Percentiles rank a stretch among this genome's conserved stretches.
Evolutionary conservation across 2,797 vertebrate species (phyloP).

Genomic region (Nothura maculosa): DNA sequence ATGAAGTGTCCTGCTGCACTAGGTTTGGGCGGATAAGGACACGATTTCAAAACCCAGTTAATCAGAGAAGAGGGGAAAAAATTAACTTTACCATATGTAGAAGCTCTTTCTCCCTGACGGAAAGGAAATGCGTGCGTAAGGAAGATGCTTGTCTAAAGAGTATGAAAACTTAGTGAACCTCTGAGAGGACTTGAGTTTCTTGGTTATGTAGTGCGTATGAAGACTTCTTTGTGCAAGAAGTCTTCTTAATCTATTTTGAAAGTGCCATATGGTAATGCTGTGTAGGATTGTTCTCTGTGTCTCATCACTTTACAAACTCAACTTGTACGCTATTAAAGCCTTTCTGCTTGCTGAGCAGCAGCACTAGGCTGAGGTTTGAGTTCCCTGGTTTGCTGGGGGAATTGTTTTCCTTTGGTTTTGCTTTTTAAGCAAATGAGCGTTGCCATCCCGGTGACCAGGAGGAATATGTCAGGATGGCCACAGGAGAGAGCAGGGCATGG

Average conservation of each 20-base stretch:
- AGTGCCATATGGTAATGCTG: neutral
- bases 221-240: slow-evolving; percentile 15
- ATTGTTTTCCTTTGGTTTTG: neutral
- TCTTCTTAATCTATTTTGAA: neutral
- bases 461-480: slow-evolving; percentile 48
- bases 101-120: neutral
- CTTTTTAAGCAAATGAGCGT: slow-evolving; percentile 45
- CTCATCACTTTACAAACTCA: neutral
- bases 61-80: rapidly evolving
- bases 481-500: slow-evolving; percentile 52
- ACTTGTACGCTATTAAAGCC: neutral
- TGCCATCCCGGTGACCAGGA: slow-evolving; percentile 45
- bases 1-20: neutral
- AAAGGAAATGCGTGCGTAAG: neutral
- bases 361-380: neutral
- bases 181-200: slow-evolving; percentile 13
- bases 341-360: slow-evolving; percentile 16
- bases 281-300: slow-evolving; percentile 9
- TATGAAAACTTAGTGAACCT: neutral
- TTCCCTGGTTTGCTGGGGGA: neutral
- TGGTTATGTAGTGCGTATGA: slow-evolving; percentile 28
- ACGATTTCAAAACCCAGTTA: neutral
- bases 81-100: slow-evolving; percentile 2
- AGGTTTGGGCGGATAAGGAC: neutral
- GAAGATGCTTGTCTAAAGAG: neutral